phyloP scores from a whole-genome alignment of 2,888 invertebrate genomes.

The Seladonia tumulorum region DNA sequence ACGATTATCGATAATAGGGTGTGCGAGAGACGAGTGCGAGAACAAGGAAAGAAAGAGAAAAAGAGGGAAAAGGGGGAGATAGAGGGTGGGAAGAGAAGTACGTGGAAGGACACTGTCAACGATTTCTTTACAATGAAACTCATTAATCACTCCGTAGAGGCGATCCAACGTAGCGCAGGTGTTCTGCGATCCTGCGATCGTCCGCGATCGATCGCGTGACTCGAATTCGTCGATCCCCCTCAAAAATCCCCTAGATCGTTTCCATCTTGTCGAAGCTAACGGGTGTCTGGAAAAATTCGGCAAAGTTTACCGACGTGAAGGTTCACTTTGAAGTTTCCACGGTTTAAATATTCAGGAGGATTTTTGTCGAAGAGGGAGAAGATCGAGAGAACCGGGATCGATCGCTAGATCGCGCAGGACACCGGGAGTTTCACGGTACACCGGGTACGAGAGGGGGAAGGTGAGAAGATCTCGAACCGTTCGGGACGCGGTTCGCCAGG shows the following conservation, averaged over 20 bases:
- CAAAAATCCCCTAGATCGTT: not conserved
- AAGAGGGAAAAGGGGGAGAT: not conserved
- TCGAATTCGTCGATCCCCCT: not conserved
- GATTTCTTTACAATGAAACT: slow-evolving; percentile 69
- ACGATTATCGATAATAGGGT: slow-evolving; percentile 59
- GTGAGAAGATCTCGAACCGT: not conserved
- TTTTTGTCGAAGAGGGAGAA: not conserved
- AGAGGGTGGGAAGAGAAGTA: not conserved
- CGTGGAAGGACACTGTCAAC: slow-evolving; percentile 33
- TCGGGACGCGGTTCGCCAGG: not conserved
- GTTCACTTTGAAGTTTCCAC: no score
- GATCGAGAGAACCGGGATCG: slow-evolving; percentile 20
- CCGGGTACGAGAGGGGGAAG: not conserved
- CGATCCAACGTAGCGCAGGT: slow-evolving; percentile 68
- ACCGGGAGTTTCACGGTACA: slow-evolving; percentile 20
- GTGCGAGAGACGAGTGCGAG: slow-evolving; percentile 43
- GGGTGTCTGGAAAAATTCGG: slow-evolving; percentile 28
- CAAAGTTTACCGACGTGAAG: not conserved
- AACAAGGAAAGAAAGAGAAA: slow-evolving; percentile 26
- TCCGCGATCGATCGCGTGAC: not conserved
- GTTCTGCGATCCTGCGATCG: slow-evolving; percentile 42
- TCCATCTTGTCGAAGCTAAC: slow-evolving; percentile 52
- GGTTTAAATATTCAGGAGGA: not conserved
- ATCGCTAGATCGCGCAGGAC: slow-evolving; percentile 49
- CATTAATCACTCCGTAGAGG: slow-evolving; percentile 69